Evolutionary conservation across 1,140 invertebrate genomes (phyloP).

Genomic region (Tetraneura akinire): DNA sequence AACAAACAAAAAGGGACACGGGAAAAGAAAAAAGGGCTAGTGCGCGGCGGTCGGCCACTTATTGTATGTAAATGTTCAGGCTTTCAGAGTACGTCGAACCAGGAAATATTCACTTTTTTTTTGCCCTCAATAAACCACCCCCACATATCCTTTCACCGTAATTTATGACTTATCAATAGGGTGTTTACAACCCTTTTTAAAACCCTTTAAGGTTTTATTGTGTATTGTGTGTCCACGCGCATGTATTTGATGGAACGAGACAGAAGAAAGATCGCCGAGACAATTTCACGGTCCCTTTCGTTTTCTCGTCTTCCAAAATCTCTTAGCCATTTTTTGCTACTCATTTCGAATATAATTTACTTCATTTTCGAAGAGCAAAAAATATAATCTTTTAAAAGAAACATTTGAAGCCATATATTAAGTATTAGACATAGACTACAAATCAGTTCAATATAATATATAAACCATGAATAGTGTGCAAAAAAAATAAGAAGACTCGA

Average conservation of each 20-base stretch:
- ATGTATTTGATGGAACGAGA: not conserved
- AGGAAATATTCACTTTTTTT: slow-evolving; percentile 48
- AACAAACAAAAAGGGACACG: slow-evolving; percentile 14
- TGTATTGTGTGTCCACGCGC: slow-evolving; percentile 5
- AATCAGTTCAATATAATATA: not conserved
- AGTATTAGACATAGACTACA: not conserved
- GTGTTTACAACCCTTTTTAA: slow-evolving; percentile 49
- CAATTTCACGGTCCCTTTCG: slow-evolving; percentile 48
- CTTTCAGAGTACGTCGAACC: slow-evolving; percentile 47
- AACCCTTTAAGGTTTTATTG: slow-evolving; percentile 49
- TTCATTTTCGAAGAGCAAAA: slow-evolving; percentile 17
- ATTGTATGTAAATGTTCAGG: slow-evolving; percentile 21
- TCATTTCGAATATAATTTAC: slow-evolving; percentile 15
- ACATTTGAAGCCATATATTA: not conserved
- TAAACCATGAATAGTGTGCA: not conserved
- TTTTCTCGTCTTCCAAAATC: slow-evolving; percentile 1
- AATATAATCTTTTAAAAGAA: not conserved
- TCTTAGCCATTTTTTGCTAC: not conserved
- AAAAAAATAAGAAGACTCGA: not conserved
- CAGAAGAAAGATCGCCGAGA: slow-evolving; percentile 9
- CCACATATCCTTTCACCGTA: slow-evolving; percentile 9
- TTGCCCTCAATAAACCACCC: slow-evolving; percentile 25
- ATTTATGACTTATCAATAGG: slow-evolving; percentile 49
- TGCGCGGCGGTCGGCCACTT: not conserved
- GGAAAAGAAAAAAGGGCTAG: slow-evolving; percentile 30